Percentiles rank a stretch among this genome's conserved stretches.
Conservation (phyloP, 2,888 invertebrate species). For the Apodemia hepburni region DNA sequence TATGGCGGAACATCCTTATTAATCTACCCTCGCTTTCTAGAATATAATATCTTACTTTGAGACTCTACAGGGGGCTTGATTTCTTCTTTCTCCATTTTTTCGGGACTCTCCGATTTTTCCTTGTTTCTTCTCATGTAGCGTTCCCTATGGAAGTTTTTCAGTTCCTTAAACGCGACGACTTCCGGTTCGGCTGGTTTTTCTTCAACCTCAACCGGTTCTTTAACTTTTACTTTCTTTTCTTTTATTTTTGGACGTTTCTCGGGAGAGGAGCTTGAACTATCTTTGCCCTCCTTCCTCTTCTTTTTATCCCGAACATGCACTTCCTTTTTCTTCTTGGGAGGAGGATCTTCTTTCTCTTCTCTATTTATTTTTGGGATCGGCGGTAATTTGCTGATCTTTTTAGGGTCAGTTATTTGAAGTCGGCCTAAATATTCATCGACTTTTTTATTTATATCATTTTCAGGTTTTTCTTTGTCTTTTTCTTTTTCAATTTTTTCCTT, state of each 20-base stretch:
- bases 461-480: conserved; percentile 22
- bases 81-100: conserved; percentile 39
- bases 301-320: conserved; percentile 38
- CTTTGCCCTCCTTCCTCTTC: conserved; percentile 36
- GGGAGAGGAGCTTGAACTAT: conserved; percentile 32
- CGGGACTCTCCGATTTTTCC: conserved; percentile 81
- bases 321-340: conserved; percentile 43
- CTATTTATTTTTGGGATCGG: conserved; percentile 63
- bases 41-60: conserved; percentile 74
- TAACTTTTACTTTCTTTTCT: conserved; percentile 34
- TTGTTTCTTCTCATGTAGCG: conserved; percentile 84
- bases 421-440: conserved; percentile 44
- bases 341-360: conserved; percentile 35
- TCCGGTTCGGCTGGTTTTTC: conserved; percentile 39
- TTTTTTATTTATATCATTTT: conserved; percentile 24
- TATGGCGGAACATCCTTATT: conserved; percentile 25
- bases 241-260: conserved; percentile 37
- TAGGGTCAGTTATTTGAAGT: conserved; percentile 46
- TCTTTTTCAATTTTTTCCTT: conserved; percentile 22
- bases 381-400: conserved; percentile 59
- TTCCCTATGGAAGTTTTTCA: conserved; percentile 78
- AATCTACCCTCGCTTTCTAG: conserved; percentile 43
- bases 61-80: conserved; percentile 36
- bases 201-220: conserved; percentile 34
- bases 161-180: conserved; percentile 74